Conservation (phyloP, 1,140 invertebrate species). For the Orius insidiosus region DNA sequence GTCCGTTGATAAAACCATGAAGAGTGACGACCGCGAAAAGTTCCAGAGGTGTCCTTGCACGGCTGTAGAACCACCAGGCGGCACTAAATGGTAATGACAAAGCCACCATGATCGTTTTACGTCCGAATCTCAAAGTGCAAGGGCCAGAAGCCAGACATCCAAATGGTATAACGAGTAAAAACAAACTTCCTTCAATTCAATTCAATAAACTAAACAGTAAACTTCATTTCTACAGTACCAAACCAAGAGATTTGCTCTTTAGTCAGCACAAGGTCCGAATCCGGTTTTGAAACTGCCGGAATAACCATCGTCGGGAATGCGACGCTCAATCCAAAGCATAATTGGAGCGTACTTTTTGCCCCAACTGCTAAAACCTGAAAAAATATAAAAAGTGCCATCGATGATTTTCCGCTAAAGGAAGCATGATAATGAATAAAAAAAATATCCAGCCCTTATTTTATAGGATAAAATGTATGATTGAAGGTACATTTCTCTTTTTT, state of each 20-base stretch:
- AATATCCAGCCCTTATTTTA: too few relatives aligned
- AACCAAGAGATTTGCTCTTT: slow-evolving; percentile 18
- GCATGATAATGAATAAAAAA: too few relatives aligned
- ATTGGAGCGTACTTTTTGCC: slow-evolving; percentile 9
- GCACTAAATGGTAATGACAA: slow-evolving; percentile 47
- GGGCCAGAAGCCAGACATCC: slow-evolving; percentile 51
- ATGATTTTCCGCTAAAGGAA: too few relatives aligned
- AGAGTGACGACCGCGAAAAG: slow-evolving; percentile 46
- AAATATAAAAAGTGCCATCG: too few relatives aligned
- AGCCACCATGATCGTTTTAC: slow-evolving; percentile 44
- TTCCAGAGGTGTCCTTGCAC: slow-evolving; percentile 34
- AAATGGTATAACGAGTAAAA: slow-evolving; percentile 51
- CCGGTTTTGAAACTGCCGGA: slow-evolving; percentile 7
- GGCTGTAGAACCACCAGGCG: slow-evolving; percentile 50
- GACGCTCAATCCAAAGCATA: slow-evolving; percentile 17
- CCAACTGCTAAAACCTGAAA: slow-evolving; percentile 16
- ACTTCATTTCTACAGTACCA: slow-evolving; percentile 11
- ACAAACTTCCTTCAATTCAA: slow-evolving; percentile 43
- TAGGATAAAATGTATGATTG: too few relatives aligned
- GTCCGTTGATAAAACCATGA: slow-evolving; percentile 47
- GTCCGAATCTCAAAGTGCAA: slow-evolving; percentile 42
- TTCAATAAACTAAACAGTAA: too few relatives aligned
- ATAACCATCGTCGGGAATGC: slow-evolving; percentile 18
- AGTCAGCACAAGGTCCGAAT: slow-evolving; percentile 7
- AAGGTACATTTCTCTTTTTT: too few relatives aligned